Evolutionary conservation across 1,140 invertebrate species (phyloP), one percentile per base, ranked within the genome.

Genomic region (Pseudomyrmex pallidus): DNA sequence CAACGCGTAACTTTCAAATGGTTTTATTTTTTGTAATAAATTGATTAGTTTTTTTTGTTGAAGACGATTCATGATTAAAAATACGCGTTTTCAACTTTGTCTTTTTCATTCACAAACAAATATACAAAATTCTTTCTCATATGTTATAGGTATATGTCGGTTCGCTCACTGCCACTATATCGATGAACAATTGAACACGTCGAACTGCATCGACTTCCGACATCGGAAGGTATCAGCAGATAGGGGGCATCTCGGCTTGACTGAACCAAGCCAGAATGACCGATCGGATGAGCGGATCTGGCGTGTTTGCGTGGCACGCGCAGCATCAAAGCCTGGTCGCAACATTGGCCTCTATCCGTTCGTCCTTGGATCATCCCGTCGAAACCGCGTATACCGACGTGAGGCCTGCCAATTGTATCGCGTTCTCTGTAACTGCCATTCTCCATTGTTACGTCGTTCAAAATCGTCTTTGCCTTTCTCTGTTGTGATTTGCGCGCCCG

Each of bases 221-320:
- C 66, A 12, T 48, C 12, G 44, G 17, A n/a, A n/a, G 46, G 20
- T 44, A 15, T 80, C 66, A 54, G 48, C 50, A 74, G 86, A 74
- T 77, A 77, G 54, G 54, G 25, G 73, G 48, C 22, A 56, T 50
- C 48, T 66, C 17, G 74, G 56, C 52, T 15, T 74, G 56, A 74
- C 84, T 77, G 54, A 83, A 80, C 62, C 85, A 59, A 12, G 22
- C 59, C 80, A 83, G 84, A 85, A 87, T 74, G 82, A 82, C 70
- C 82, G 89, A 90, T 87, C 84, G 83, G 83, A 88, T 87, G 88
- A 87, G 63, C 80, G 70, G 84, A 85, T 89, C 89, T 86, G 74
- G 74, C 73, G 74, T 82, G 77, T 87, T 87, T 87, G 63, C 76
- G 66, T 87, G 84, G 76, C 82, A 78, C 87, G 83, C 72, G 84